A percentile compares a stretch with the other conserved stretches of the same genome.
phyloP scores from a whole-genome alignment of 2,113 vertebrate species.

The Aldabrachelys gigantea region DNA sequence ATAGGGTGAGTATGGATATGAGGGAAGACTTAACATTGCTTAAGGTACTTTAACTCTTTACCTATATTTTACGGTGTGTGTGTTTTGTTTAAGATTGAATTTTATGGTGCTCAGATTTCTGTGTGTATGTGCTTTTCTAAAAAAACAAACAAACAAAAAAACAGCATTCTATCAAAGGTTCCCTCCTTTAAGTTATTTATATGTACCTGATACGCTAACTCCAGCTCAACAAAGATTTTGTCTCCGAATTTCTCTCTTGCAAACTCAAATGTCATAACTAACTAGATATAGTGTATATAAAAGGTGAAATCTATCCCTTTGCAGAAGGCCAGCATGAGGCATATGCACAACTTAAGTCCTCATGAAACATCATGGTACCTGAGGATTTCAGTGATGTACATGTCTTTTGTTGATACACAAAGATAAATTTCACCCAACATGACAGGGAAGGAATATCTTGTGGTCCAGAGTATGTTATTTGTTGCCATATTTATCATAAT shows the following conservation, averaged over 20 bases:
- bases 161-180: neutral
- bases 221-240: neutral
- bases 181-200: neutral
- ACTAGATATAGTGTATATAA: neutral
- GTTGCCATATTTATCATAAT: conserved; percentile 28
- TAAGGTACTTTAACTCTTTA: neutral
- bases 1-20: neutral
- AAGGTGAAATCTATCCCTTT: neutral
- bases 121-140: neutral
- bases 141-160: neutral
- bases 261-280: neutral
- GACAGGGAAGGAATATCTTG: conserved; percentile 9
- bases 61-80: neutral
- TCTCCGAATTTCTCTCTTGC: neutral
- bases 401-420: neutral
- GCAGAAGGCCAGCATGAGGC: neutral
- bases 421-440: neutral
- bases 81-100: neutral
- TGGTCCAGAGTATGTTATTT: neutral
- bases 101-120: neutral
- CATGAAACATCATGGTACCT: neutral
- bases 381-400: neutral
- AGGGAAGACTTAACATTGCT: neutral
- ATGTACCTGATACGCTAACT: neutral
- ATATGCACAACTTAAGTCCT: neutral